Evolutionary conservation across 2,888 invertebrate species (phyloP).

Genomic region (Apodemia zela): DNA sequence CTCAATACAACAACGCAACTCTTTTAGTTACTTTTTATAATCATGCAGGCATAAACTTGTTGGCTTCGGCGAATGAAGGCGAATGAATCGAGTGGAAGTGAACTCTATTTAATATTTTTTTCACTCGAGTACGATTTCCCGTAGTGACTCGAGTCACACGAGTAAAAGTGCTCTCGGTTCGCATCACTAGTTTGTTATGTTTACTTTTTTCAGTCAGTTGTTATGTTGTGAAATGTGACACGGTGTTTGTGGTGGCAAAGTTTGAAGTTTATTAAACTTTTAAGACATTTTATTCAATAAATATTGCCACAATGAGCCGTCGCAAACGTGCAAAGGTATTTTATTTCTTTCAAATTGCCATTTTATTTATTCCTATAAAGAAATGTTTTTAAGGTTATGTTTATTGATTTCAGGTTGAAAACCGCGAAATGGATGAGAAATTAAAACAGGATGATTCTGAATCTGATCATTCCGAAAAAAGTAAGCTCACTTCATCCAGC

Average conservation of each 20-base stretch:
- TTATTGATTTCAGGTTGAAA: slow-evolving; percentile 72
- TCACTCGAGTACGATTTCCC: no score
- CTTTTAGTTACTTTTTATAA: no score
- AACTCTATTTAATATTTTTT: no score
- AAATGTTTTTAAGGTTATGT: slow-evolving; percentile 75
- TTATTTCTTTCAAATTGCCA: background rate
- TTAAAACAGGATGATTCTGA: slow-evolving; percentile 82
- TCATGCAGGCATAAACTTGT: no score
- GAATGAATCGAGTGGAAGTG: no score
- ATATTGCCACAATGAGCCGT: slow-evolving; percentile 72
- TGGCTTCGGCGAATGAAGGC: no score
- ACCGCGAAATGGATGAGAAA: slow-evolving; percentile 84
- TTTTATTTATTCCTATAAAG: background rate
- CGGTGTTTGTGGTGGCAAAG: background rate
- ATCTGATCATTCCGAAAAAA: slow-evolving; percentile 82
- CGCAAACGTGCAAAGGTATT: slow-evolving; percentile 79
- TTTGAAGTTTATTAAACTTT: background rate
- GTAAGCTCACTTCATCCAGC: slow-evolving; percentile 80
- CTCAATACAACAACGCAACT: no score
- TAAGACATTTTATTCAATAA: background rate
- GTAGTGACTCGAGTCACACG: no score
- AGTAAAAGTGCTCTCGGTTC: no score
- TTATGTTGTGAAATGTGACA: no score
- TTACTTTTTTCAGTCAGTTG: no score
- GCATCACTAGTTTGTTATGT: no score